These are phyloP conservation scores for Dendroctonus valens DNA, from an alignment of 1,140 invertebrate species.

Conservation along the genomic window DNA sequence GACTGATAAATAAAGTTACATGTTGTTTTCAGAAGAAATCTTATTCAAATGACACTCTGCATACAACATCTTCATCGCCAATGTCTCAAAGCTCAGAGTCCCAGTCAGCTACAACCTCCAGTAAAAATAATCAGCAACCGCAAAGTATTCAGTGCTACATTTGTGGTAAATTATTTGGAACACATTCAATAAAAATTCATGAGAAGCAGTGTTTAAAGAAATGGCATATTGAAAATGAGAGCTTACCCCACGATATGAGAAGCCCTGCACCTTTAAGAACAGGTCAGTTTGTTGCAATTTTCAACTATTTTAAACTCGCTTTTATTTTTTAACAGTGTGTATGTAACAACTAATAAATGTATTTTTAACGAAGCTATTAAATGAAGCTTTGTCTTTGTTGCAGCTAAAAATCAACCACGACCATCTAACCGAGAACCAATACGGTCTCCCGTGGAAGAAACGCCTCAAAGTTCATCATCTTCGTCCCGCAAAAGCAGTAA, in stretches of 20 bases:
- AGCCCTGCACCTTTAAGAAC: slow-evolving; percentile 30
- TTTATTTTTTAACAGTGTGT: not conserved
- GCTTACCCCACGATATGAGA: slow-evolving; percentile 34
- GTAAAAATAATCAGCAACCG: slow-evolving; percentile 21
- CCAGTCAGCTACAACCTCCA: slow-evolving; percentile 20
- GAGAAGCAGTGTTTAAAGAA: slow-evolving; percentile 77
- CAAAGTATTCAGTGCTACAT: slow-evolving; percentile 61
- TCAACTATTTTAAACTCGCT: not conserved
- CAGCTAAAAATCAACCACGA: too few species aligned
- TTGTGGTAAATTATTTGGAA: slow-evolving; percentile 73
- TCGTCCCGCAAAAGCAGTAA: slow-evolving; percentile 24
- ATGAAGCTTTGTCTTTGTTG: too few species aligned
- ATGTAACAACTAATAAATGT: too few species aligned
- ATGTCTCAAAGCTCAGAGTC: slow-evolving; percentile 22
- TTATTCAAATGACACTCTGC: slow-evolving; percentile 16
- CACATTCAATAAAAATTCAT: slow-evolving; percentile 72
- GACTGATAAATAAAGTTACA: too few species aligned
- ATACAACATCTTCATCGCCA: slow-evolving; percentile 12
- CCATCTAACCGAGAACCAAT: not conserved
- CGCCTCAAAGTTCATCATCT: not conserved
- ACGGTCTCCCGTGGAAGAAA: not conserved
- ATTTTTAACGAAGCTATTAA: too few species aligned
- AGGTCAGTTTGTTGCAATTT: slow-evolving; percentile 12
- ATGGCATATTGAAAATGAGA: slow-evolving; percentile 47
- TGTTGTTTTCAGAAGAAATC: slow-evolving; percentile 15